Base-by-base conservation (phyloP, 23 tunicate genomes). In the Botrylloides violaceus region DNA sequence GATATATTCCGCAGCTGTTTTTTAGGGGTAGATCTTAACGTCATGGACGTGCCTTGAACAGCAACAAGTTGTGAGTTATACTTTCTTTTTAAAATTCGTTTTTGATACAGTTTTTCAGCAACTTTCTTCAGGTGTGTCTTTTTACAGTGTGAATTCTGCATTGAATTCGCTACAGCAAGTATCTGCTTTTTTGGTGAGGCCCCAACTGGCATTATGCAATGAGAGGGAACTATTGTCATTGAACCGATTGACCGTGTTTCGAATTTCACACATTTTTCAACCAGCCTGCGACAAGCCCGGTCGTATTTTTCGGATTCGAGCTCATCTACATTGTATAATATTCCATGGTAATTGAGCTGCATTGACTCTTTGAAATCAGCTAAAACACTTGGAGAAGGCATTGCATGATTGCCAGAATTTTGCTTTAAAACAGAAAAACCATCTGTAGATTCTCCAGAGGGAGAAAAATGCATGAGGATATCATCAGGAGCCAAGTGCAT, bases 161-260 rank as follows among this genome's bases (percentile, higher is more conserved):
- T 7, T 15, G 53, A 7, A 9, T 43, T 43, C 53, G 12, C 12
- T 7, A 43, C 53, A 15, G 12, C 12, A 7, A 43, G 53, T 7
- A 15, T 43, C 53, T 43, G 9, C 15, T 43, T 43, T 15, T 9
- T 15, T 43, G 53, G 53, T 7, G 53, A 43, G 12, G 12, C 12
- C 53, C 53, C 53, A 15, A 15, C 53, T 15, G 53, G 53, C 15
- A 43, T 43, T 7, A 43, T 43, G 53, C 12, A 43, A 43, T 43
- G 53, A 43, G 53, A 43, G 12, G 53, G 53, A 9, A 43, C 53
- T 9, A 9, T 7, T 15, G 53, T 56, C 23, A 60, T 77, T 0
- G 90, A 83, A 5, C 82, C 82, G 5, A 83, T 23, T 23, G 90
- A 83, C 49, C 62, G 29, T 34, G 90, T 83, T 71, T 83, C 90